Evolutionary conservation across 35 echinoderm and acorn worm genomes (phyloP), one percentile per base, ranked within the genome.

Genomic region (Hemicentrotus pulcherrimus): DNA sequence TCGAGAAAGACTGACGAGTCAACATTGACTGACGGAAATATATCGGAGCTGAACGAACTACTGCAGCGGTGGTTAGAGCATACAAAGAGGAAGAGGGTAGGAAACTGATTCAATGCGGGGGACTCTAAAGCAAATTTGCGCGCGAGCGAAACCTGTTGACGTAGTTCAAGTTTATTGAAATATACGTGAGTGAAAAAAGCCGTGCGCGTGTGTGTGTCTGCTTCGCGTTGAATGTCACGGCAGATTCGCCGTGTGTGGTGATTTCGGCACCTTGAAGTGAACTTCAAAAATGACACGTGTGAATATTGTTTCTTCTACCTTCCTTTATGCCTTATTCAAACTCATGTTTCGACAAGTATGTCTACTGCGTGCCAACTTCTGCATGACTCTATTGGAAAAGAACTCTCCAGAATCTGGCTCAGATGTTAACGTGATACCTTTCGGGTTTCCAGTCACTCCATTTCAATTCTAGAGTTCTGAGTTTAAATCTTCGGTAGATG

Each of bases 21-120:
- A 90, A 90, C 88, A 90, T 90, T 90, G 45, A 30, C 46, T 31
- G 32, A 90, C 32, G 88, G 46, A 90, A 90, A 90, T 90, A 90
- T 90, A 90, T 22, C 88, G 46, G 65, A 32, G 46, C 88, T 90
- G 88, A 90, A 90, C 88, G 88, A 45, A 28, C 65, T n/a, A 78
- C 65, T 78, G 65, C 65, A 78, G 19, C 24, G 65, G 65, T 78
- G 65, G 15, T 78, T 78, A 78, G 65, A 78, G 19, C 65, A 78
- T 18, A 78, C 65, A 78, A 0, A 0, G 65, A 90, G 32, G 32
- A 90, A 45, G 8, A 47, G n/a, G 31, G 88, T 22, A 90, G n/a
- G 46, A 90, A 90, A 90, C 32, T 45, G 46, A 90, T 90, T 90
- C 32, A 90, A 47, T 32, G 88, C 88, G 88, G 15, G 32, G 88